Conservation (phyloP, 2,113 vertebrate species). For the Poeciliopsis retropinna region DNA sequence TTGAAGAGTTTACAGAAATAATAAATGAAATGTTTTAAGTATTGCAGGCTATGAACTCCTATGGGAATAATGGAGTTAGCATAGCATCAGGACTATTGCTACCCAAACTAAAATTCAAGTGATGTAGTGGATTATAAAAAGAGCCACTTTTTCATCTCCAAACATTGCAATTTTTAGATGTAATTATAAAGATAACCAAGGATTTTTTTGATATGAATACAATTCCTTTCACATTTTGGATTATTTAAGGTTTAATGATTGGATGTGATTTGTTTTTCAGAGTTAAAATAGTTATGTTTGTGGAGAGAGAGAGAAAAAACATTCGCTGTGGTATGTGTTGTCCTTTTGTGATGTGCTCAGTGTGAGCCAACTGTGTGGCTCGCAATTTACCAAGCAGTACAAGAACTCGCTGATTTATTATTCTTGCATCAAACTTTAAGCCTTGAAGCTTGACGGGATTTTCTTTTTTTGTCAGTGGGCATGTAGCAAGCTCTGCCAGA, state of each 20-base stretch:
- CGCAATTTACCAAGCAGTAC: slow-evolving; percentile 4
- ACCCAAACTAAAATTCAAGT: too few relatives aligned
- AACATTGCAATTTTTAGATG: background rate
- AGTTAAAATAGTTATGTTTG: background rate
- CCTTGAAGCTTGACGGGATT: slow-evolving; percentile 13
- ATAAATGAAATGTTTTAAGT: background rate
- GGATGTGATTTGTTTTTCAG: background rate
- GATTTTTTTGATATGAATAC: background rate
- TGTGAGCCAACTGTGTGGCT: slow-evolving; percentile 9
- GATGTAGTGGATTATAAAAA: too few relatives aligned
- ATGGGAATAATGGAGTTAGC: too few relatives aligned
- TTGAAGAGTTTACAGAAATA: background rate
- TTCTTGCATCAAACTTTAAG: slow-evolving; percentile 19
- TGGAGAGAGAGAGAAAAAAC: background rate
- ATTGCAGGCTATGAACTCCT: background rate
- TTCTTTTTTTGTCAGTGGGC: background rate
- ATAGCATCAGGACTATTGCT: too few relatives aligned
- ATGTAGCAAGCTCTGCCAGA: background rate
- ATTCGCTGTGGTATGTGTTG: slow-evolving; percentile 8
- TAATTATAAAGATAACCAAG: background rate
- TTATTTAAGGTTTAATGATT: background rate
- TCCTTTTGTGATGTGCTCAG: slow-evolving; percentile 17
- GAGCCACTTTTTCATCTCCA: too few relatives aligned
- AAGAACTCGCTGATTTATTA: slow-evolving; percentile 5
- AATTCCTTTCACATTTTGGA: background rate